These are phyloP conservation scores for Cotesia typhae DNA, from an alignment of 1,140 invertebrate genomes.

Conservation along the genomic window DNA sequence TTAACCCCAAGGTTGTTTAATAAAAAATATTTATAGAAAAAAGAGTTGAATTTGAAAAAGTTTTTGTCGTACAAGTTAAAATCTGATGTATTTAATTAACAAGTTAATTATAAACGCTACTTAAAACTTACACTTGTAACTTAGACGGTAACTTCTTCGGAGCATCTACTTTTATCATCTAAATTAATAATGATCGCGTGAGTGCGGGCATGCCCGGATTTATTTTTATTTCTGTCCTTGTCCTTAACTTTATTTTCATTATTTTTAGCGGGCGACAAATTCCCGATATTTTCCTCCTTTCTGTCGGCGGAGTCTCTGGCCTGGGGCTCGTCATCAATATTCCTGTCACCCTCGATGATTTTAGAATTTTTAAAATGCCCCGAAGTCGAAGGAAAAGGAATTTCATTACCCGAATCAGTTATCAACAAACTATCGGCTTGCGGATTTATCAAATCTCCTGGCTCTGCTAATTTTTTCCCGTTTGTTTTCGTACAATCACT, in stretches of 20 bases:
- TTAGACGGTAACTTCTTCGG: constrained; percentile 82
- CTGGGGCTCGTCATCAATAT: neutral
- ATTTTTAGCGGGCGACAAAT: constrained; percentile 44
- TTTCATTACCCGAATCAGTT: neutral
- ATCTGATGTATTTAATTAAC: too few species aligned
- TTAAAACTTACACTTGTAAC: neutral
- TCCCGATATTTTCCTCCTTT: constrained; percentile 45
- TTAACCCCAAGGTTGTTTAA: too few species aligned
- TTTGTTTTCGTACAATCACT: neutral
- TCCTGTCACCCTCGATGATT: neutral
- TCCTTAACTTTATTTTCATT: constrained; percentile 49
- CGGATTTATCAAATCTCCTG: neutral
- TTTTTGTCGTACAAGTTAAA: too few species aligned
- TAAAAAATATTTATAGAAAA: too few species aligned
- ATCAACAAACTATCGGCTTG: neutral
- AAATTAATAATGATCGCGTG: constrained; percentile 80
- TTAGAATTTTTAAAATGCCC: neutral
- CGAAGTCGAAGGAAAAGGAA: neutral
- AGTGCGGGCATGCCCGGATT: constrained; percentile 74
- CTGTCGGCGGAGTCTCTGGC: neutral
- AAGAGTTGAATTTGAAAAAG: too few species aligned
- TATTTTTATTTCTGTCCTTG: constrained; percentile 54
- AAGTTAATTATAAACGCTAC: neutral
- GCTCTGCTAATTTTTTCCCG: neutral
- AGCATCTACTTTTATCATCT: constrained; percentile 81